A percentile compares a stretch with the other conserved stretches of the same genome.
Conservation (phyloP, 2,888 invertebrate species). For the Orchesella flavescens region DNA sequence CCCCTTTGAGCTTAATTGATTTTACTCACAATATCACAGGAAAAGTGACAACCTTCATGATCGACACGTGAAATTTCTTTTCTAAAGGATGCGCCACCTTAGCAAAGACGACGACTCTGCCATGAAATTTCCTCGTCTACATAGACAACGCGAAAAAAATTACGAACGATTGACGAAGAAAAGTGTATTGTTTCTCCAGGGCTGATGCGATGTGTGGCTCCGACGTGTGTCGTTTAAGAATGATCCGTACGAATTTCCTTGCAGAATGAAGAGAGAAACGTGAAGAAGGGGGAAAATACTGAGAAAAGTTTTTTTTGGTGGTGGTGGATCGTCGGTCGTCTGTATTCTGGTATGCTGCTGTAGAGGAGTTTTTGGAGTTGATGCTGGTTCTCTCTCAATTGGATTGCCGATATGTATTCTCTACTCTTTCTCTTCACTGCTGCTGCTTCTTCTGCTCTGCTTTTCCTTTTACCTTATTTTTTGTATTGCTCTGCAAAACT, state of each 20-base stretch:
- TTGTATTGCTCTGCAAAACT: not conserved
- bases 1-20: no score
- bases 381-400: constrained; percentile 15
- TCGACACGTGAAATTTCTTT: no score
- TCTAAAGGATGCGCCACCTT: no score
- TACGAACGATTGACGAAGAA: not conserved
- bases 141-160: no score
- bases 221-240: constrained; percentile 4
- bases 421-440: not conserved
- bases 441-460: not conserved
- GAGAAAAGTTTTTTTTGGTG: not conserved
- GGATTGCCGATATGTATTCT: not conserved
- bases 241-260: constrained; percentile 44
- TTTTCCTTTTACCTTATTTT: not conserved
- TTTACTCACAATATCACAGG: no score
- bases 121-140: no score
- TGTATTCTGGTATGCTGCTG: no score
- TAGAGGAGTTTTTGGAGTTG: not conserved
- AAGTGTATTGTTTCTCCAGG: not conserved
- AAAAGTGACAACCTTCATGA: no score
- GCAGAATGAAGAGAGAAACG: constrained; percentile 44
- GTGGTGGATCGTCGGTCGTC: not conserved
- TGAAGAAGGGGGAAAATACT: not conserved
- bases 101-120: no score
- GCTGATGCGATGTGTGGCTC: not conserved